Evolutionary conservation across 2,113 vertebrate genomes (phyloP), one percentile per base, ranked within the genome.

Genomic region (Camelus bactrianus): DNA sequence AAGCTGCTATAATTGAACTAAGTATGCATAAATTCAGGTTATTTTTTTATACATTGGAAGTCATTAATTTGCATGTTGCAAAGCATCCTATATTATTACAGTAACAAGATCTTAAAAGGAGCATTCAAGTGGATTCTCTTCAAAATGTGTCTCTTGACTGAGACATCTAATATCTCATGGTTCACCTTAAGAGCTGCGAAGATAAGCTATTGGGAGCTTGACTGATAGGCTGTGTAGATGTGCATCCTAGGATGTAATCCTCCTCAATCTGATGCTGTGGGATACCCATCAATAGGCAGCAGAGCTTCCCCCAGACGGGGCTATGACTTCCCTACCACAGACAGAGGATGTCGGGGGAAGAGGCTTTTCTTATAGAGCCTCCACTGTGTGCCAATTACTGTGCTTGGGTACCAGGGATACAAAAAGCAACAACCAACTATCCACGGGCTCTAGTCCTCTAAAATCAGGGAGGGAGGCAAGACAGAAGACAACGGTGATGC

Each of bases 1-100:
- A 97, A 98, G 54, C 81, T 96, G 64, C 20, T 97, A 90, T 97
- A 98, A 98, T 98, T 98, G 97, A 98, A 98, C 96, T 97, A 98
- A 98, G 98, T 98, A 97, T 96, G 95, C 90, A 87, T 97, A 77
- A 95, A 98, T 98, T 98, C 97, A 98, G 77, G 81, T 60, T 88
- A 87, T 89, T 97, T 97, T 97, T 94, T 97, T 96, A 94, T 32
- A 95, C 65, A 96, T 96, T 91, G 96, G 87, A 97, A 97, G 54
- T 75, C 97, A 98, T 96, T 79, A 97, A 93, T 77, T 95, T 95
- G 70, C 83, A 95, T 94, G 72, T 94, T 98, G 94, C 52, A 85
- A 95, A 98, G 93, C 22, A 67, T 77, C 16, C 20, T 65, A 15
- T 83, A 32, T 88, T 65, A 72, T 81, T 70, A 11, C 1, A 93